Evolutionary conservation across 1,140 invertebrate genomes (phyloP), one percentile per base, ranked within the genome.

Genomic region (Pachyrhynchus sulphureomaculatus): DNA sequence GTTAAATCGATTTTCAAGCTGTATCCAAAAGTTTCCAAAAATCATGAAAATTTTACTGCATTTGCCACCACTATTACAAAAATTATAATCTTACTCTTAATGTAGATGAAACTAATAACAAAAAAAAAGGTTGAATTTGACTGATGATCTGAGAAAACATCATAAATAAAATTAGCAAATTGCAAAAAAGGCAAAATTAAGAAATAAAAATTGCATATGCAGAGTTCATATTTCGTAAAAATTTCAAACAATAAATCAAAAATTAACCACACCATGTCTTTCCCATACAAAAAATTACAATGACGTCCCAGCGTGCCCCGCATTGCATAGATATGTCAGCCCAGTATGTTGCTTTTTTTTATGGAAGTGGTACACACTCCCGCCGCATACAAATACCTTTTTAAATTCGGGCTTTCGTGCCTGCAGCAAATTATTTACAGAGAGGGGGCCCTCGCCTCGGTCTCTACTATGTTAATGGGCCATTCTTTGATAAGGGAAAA

Each of bases 331-430:
- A 57, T 48, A 48, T 21, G 33, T 61, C 37, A 24, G 42, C 57
- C 18, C 49, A 45, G 58, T 53, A 49, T 37, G 58, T 44, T 37
- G 58, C 42, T 54, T 61, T 61, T 29, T 55, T 60, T 60, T 61
- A 54, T 45, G 41, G 20, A 53, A 53, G 32, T 53, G 41, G 51
- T 49, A 61, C 58, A 51, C 58, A 51, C 58, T 53, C 48, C 58
- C 41, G 34, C 47, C 34, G 57, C 45, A 61, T 61, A 61, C 58
- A 61, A 61, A 61, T 61, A 61, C 47, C 58, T 61, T 61, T 61
- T 61, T 51, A 61, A 61, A 61, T 45, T 61, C 39, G 36, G 29
- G 20, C 45, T 61, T 49, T 56, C 53, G 29, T 56, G 53, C 53
- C 42, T 24, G 49, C 15, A 47, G 49, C 48, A 54, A 61, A 61